phyloP scores from a whole-genome alignment of 2,888 invertebrate species.

The Brenthis hecate region DNA sequence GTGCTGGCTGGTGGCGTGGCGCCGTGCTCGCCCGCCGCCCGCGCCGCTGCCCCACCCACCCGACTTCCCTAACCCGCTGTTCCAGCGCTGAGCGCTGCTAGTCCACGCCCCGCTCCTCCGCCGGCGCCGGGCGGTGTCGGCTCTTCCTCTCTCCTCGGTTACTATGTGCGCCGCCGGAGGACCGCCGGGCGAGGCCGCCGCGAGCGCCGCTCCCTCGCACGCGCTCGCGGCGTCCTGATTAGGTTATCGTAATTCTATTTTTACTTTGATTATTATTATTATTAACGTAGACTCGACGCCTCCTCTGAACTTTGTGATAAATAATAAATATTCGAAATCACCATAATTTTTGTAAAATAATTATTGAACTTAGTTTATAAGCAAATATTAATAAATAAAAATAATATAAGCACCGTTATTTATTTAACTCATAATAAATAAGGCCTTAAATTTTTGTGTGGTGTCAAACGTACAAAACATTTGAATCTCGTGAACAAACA shows the following conservation, averaged over 20 bases:
- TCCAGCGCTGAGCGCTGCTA: conserved; percentile 80
- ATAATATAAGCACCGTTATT: conserved; percentile 55
- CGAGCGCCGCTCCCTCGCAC: conserved; percentile 69
- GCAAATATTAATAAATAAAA: conserved; percentile 53
- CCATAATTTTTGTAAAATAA: conserved; percentile 76
- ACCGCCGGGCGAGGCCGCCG: conserved; percentile 74
- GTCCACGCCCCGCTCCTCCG: conserved; percentile 78
- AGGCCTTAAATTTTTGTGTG: neutral
- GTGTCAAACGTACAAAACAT: too few relatives aligned
- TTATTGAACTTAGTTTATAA: conserved; percentile 62
- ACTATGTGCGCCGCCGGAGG: conserved; percentile 74
- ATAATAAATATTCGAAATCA: conserved; percentile 77
- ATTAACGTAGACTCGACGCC: conserved; percentile 76
- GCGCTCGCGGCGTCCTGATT: conserved; percentile 72
- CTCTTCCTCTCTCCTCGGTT: conserved; percentile 72
- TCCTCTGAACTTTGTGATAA: conserved; percentile 81
- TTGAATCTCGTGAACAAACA: too few relatives aligned
- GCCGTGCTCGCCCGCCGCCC: conserved; percentile 92
- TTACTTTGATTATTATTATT: conserved; percentile 56
- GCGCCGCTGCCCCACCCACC: conserved; percentile 97
- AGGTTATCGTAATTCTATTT: conserved; percentile 58
- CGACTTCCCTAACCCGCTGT: conserved; percentile 96
- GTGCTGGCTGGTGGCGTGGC: conserved; percentile 97
- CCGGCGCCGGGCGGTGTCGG: conserved; percentile 80
- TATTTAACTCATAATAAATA: neutral